Percentiles rank a stretch among this genome's conserved stretches.
These are phyloP conservation scores for Spinus olivaceus DNA, from an alignment of 2,797 vertebrate species.

Conservation along the genomic window DNA sequence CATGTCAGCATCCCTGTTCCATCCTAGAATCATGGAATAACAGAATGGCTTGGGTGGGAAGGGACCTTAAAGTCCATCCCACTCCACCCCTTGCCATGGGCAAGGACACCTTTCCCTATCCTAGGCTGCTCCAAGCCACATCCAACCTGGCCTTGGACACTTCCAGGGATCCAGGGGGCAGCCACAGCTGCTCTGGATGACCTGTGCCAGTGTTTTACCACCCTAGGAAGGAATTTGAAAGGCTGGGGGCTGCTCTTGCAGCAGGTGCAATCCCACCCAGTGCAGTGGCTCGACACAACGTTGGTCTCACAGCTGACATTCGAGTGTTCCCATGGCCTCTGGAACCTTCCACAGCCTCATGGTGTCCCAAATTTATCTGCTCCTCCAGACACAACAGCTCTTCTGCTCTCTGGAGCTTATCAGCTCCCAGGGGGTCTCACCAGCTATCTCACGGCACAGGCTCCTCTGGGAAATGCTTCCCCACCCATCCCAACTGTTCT, in stretches of 20 bases:
- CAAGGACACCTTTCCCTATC: neutral
- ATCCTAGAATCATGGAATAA: neutral
- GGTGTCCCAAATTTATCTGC: neutral
- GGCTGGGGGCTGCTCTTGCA: neutral
- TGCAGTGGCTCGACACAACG: fast-evolving
- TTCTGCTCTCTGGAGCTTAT: neutral
- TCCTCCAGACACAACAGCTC: neutral
- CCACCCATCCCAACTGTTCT: fast-evolving
- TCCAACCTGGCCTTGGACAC: neutral
- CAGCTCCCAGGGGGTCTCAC: neutral
- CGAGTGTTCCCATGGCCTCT: fast-evolving
- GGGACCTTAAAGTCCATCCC: neutral
- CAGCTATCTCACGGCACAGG: neutral
- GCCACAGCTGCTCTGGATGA: neutral
- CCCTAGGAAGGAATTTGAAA: neutral
- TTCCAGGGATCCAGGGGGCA: neutral
- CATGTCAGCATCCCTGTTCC: neutral
- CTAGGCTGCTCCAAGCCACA: neutral
- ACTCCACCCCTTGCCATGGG: fast-evolving
- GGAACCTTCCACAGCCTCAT: neutral
- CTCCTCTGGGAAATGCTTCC: neutral
- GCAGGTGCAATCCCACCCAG: neutral
- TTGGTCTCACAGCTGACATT: too few species aligned
- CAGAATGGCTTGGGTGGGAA: neutral
- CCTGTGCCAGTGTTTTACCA: neutral